phyloP scores from a whole-genome alignment of 1,140 invertebrate genomes.

The Drosophila eugracilis region DNA sequence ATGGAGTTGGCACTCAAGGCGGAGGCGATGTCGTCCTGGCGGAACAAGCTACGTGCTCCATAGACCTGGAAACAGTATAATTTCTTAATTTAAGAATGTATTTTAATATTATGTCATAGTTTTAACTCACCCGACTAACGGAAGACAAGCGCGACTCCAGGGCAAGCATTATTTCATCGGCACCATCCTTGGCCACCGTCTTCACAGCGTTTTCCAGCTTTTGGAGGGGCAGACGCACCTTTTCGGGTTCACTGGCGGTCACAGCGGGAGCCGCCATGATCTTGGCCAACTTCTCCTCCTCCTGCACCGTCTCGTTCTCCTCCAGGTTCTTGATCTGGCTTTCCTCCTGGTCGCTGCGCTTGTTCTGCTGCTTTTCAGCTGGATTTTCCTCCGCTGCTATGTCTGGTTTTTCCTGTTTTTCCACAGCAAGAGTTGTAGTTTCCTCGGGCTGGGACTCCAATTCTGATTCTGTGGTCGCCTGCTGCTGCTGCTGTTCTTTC shows the following conservation, averaged over 20 bases:
- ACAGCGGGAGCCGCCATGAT: slow-evolving; percentile 33
- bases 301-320: slow-evolving; percentile 85
- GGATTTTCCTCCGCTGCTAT: slow-evolving; percentile 59
- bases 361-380: slow-evolving; percentile 65
- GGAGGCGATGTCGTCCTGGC: slow-evolving; percentile 77
- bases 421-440: slow-evolving; percentile 51
- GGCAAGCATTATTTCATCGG: slow-evolving; percentile 87
- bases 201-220: slow-evolving; percentile 85
- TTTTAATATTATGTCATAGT: not conserved
- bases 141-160: slow-evolving; percentile 86
- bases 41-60: slow-evolving; percentile 71
- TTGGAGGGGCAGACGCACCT: slow-evolving; percentile 84
- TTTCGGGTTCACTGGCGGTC: slow-evolving; percentile 78
- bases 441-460: slow-evolving; percentile 29
- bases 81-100: not conserved
- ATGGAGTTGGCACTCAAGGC: slow-evolving; percentile 83
- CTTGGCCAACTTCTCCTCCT: slow-evolving; percentile 75
- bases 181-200: slow-evolving; percentile 84
- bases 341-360: slow-evolving; percentile 65
- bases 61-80: too few relatives aligned
- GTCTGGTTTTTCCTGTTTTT: slow-evolving; percentile 81
- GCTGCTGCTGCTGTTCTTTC: slow-evolving; percentile 42
- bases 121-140: slow-evolving; percentile 61
- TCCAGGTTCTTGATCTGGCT: slow-evolving; percentile 65
- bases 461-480: slow-evolving; percentile 41